Evolutionary conservation across 2,888 invertebrate genomes (phyloP).

Genomic region (Cryptus viduatorius): DNA sequence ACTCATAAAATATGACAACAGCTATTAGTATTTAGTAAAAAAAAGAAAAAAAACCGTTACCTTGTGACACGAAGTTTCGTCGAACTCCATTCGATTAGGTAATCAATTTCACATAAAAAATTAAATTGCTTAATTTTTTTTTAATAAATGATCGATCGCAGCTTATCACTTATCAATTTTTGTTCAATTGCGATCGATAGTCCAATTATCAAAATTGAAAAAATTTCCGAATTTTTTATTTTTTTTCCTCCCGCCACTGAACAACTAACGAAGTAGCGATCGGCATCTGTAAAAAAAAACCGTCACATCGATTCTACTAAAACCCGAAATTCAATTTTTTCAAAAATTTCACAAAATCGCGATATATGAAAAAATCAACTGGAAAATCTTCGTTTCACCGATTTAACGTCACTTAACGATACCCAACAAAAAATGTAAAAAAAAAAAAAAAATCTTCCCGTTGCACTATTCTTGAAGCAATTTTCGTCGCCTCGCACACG

Average conservation of each 20-base stretch:
- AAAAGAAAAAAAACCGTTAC: not conserved
- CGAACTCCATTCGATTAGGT: not conserved
- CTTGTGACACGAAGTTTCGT: not conserved
- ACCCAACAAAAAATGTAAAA: not conserved
- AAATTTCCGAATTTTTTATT: not conserved
- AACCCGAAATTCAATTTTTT: not conserved
- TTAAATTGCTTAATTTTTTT: not conserved
- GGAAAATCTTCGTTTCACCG: not conserved
- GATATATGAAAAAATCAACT: not conserved
- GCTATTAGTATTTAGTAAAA: too few species aligned
- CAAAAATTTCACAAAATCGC: not conserved
- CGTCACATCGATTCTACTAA: too few species aligned
- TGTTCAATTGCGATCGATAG: not conserved
- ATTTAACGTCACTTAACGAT: not conserved
- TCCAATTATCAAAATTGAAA: not conserved
- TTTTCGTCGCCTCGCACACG: too few species aligned
- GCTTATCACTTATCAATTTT: not conserved
- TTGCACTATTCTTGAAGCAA: too few species aligned
- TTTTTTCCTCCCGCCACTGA: not conserved
- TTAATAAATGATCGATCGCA: not conserved
- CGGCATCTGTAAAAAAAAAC: not conserved
- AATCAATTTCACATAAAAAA: not conserved
- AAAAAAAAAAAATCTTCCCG: not conserved
- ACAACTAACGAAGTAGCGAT: not conserved
- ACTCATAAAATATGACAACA: too few species aligned